Base-by-base conservation (phyloP, 2,113 vertebrate species). In the Rhabdomys dilectus region DNA sequence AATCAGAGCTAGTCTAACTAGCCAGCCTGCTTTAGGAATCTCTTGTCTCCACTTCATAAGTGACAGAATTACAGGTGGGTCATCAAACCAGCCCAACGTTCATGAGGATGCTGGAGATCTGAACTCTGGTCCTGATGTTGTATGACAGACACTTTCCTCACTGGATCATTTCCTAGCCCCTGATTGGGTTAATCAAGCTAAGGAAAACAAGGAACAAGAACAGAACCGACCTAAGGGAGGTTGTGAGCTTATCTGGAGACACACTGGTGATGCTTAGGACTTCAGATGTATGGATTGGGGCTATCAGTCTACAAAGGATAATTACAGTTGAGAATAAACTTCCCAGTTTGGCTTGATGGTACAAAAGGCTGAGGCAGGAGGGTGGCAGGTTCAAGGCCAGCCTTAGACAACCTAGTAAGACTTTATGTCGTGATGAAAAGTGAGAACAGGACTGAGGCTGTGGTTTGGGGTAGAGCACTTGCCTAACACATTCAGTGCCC, bases 181-280 rank as follows among this genome's bases (percentile, higher is more conserved):
- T 45, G 58, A 15, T 11, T 9, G 15, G 15, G 16, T 62, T 53
- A 68, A 48, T 36, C 31, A 45, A 45, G 19, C 29, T 60, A 89
- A 90, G 86, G 45, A 68, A 72, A 51, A 76, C n/a, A 76, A 82
- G 72, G 60, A 66, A 22, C 21, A 92, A 90, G 53, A n/a, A 26
- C 39, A 91, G 42, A 60, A 29, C 4, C 29, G 60, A 87, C 34
- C 22, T 3, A 77, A 76, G 29, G 39, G 53, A 62, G 60, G 6
- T 36, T 19, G 3, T 75, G 72, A 75, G 26, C n/a, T 75, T 29
- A 11, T 81, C 24, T 60, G 5, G n/a, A 91, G 77, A 75, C 42
- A 29, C 1, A 6, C 0, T 13, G 64, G 42, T 31, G 15, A 10
- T 2, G 15, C 9, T 17, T 9, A 58, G 85, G 31, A n/a, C 11